These are phyloP conservation scores for Sycophila sp. DNA, from an alignment of 1,140 invertebrate species.

Conservation along the genomic window DNA sequence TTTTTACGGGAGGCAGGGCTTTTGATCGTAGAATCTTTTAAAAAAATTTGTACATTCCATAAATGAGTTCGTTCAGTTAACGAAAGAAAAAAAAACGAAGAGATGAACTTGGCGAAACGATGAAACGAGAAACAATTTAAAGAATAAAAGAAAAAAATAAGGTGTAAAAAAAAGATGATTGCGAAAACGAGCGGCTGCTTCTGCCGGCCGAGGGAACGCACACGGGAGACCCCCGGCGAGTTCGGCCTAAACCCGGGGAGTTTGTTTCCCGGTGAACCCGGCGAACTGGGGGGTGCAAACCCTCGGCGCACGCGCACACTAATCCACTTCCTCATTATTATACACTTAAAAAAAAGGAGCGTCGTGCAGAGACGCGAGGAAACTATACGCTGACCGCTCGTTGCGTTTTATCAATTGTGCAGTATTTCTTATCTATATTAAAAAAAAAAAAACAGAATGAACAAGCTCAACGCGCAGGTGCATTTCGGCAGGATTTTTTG, in stretches of 20 bases:
- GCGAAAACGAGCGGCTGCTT: background rate
- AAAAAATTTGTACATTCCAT: constrained; percentile 76
- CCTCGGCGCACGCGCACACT: background rate
- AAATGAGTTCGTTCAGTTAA: constrained; percentile 67
- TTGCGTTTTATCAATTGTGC: constrained; percentile 47
- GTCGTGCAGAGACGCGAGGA: background rate
- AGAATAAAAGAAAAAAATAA: background rate
- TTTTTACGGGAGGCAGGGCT: constrained; percentile 6
- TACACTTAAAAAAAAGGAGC: too few species aligned
- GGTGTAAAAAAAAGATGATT: background rate
- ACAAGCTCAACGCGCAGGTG: constrained; percentile 47
- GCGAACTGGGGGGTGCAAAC: background rate
- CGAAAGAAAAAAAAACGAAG: constrained; percentile 10
- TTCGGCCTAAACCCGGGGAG: too few species aligned
- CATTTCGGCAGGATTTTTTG: constrained; percentile 43
- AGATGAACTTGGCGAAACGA: background rate
- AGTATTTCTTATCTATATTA: constrained; percentile 53
- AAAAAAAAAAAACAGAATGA: constrained; percentile 21
- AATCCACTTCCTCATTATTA: too few species aligned
- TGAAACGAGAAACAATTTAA: too few species aligned
- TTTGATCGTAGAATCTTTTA: constrained; percentile 23
- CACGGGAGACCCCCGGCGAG: background rate
- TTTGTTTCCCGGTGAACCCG: too few species aligned
- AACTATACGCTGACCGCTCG: constrained; percentile 43
- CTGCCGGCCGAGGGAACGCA: background rate